Evolutionary conservation across 2,888 invertebrate genomes (phyloP), one percentile per base, ranked within the genome.

Genomic region (Phania funesta): DNA sequence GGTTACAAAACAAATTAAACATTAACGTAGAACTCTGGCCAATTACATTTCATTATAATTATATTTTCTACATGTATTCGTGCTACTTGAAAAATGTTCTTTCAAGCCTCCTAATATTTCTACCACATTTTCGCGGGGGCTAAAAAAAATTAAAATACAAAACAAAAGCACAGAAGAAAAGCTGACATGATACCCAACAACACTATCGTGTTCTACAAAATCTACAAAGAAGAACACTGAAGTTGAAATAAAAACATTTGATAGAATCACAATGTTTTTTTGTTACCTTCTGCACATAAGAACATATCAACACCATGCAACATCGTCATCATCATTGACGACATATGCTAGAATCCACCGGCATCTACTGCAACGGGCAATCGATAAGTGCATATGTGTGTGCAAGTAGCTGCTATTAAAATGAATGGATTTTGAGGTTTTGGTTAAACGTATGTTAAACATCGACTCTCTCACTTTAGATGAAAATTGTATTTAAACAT

Each of bases 391-490:
- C 18, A 18, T 16, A n/a, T 9, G 13, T 64, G n/a, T 18, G 4
- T 35, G 35, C 20, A 60, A 16, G 7, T 26, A 18, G n/a, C 4
- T 38, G 24, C 3, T 18, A 0, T 9, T 9, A 65, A 29, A 50
- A 26, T 1, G 18, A 13, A 4, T 16, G 35, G 24, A 41, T 58
- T 60, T 22, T 16, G 24, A 38, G 62, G 18, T 35, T 74, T 56
- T 16, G 4, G 13, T 46, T 26, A 46, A 65, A 65, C 35, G 58
- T 71, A 50, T 73, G 78, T 73, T 71, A 24, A 78, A 82, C 74
- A 82, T 70, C 13, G 56, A 73, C 65, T 81, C 81, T 77, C 81
- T 77, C 81, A 82, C 78, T 82, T 82, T 26, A 54, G 71, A 73
- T 54, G 58, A 68, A 73, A 62, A 60, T 67, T 77, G 50, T 65